Evolutionary conservation across 2,113 vertebrate genomes (phyloP).

Genomic region (Bubo blakistoni): DNA sequence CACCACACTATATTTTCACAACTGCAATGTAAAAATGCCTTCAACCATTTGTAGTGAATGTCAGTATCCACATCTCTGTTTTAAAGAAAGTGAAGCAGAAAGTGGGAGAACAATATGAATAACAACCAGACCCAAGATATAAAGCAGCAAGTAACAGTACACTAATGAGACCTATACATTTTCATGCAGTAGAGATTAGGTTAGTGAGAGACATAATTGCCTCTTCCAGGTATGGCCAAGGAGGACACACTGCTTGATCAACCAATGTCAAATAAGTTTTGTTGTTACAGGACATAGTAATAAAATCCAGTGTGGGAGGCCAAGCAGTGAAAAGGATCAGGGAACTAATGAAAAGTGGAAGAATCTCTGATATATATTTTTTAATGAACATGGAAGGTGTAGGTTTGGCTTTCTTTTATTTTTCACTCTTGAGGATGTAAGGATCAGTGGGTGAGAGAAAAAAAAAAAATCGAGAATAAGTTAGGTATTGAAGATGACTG

Average conservation of each 20-base stretch:
- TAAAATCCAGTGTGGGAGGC: background rate
- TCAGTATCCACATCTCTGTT: background rate
- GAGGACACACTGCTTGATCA: background rate
- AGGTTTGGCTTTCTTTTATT: background rate
- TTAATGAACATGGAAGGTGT: background rate
- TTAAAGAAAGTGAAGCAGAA: background rate
- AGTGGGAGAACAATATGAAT: background rate
- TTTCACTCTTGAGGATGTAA: background rate
- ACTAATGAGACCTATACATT: background rate
- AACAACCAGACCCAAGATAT: background rate
- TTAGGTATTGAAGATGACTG: background rate
- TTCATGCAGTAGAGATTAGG: background rate
- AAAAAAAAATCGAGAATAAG: background rate
- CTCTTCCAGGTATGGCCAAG: background rate
- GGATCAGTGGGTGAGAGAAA: background rate
- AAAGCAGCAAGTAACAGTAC: background rate
- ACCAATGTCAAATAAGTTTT: background rate
- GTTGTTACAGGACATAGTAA: background rate
- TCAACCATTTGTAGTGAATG: background rate
- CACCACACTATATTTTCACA: background rate
- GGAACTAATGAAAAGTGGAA: background rate
- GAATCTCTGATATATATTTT: background rate
- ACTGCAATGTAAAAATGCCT: background rate
- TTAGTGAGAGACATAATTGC: background rate
- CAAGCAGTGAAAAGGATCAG: background rate